Evolutionary conservation across 2,113 vertebrate species (phyloP), one percentile per base, ranked within the genome.

Genomic region (Oncorhynchus tshawytscha): DNA sequence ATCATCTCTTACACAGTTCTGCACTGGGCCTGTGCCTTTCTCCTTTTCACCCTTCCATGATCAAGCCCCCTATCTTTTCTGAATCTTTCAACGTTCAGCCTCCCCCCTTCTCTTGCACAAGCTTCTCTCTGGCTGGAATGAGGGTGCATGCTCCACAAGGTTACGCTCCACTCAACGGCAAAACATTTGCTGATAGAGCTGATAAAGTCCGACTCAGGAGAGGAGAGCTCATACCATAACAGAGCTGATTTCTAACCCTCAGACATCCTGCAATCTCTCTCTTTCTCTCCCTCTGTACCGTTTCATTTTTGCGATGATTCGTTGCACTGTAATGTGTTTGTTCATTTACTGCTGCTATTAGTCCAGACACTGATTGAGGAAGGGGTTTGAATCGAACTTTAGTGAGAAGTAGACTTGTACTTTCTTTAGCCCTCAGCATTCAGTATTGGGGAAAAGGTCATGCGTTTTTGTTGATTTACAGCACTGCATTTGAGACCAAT

Each of bases 101-200:
- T 5, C 31, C 31, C 31, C 31, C 31, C 31, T 22, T 8, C 7
- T 68, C 31, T 68, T 4, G 67, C 29, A 68, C 65, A 67, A 57
- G 20, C 20, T 57, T 57, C 54, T 20, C 5, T 20, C 54, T 7
- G 13, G 20, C 54, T 57, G 54, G 54, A 67, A 27, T 8, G 29
- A 51, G 72, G 27, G 24, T 67, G 22, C 48, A 27, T 70, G 68
- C 76, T 74, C 67, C 75, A 71, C 34, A 75, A 67, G 31, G 67
- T 72, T 72, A 73, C 69, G 75, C 80, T 81, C 73, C 64, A 76
- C 77, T 83, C 76, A 80, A 79, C 73, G 84, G 62, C 88, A 81
- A 75, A 86, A 79, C 78, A 87, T 84, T 84, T 85, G 81, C 86
- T 85, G 86, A 90, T 88, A 68, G 80, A 73, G 54, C 76, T 88